Percentiles rank a stretch among this genome's conserved stretches.
These are phyloP conservation scores for Peromyscus californicus DNA, from an alignment of 2,113 vertebrate species.

Conservation along the genomic window DNA sequence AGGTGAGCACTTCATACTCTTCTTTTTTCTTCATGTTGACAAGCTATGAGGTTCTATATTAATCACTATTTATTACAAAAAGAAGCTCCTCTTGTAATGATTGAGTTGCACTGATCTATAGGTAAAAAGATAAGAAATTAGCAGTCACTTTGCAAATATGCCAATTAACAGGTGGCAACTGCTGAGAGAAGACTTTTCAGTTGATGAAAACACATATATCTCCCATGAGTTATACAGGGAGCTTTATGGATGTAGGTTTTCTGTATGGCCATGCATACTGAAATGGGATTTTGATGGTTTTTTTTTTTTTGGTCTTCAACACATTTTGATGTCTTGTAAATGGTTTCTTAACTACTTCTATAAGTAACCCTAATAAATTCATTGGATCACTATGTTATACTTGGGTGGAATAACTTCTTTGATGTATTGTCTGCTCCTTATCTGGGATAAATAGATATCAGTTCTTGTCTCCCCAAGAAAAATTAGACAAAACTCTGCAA, in stretches of 20 bases:
- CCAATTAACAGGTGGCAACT: not conserved
- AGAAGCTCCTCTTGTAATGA: not conserved
- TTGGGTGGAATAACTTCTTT: not conserved
- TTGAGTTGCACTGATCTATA: not conserved
- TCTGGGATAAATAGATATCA: not conserved
- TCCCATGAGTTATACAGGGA: not conserved
- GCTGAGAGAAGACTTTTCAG: not conserved
- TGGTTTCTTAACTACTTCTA: not conserved
- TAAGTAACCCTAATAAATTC: not conserved
- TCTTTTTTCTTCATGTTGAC: too few relatives aligned
- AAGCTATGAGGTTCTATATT: too few relatives aligned
- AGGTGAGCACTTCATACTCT: too few relatives aligned
- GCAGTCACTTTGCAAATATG: not conserved
- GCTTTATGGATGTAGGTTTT: not conserved
- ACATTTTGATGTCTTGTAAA: not conserved
- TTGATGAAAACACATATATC: not conserved
- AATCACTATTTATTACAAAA: too few relatives aligned
- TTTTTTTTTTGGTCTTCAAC: not conserved
- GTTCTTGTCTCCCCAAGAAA: not conserved
- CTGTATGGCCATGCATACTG: not conserved
- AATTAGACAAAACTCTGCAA: not conserved
- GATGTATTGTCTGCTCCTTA: not conserved
- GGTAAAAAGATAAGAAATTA: not conserved
- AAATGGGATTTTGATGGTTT: not conserved
- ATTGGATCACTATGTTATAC: not conserved